Percentiles rank a stretch among this genome's conserved stretches.
These are phyloP conservation scores for Leucozona laternaria DNA, from an alignment of 2,888 invertebrate species.

Conservation along the genomic window DNA sequence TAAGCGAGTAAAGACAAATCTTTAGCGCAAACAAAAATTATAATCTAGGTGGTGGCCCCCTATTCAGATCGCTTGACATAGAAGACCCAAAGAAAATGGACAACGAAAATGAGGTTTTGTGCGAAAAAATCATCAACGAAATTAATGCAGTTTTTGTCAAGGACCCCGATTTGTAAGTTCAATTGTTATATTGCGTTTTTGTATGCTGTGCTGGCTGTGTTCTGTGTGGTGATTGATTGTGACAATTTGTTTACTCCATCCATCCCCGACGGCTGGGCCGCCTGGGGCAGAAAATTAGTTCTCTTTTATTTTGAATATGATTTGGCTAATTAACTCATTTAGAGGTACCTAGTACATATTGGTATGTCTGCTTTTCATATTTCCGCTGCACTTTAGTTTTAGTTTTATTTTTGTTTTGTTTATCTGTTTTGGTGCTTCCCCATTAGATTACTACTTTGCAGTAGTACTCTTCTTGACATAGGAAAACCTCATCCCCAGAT, in stretches of 20 bases:
- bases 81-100: conserved; percentile 78
- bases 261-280: not conserved
- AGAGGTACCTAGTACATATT: not conserved
- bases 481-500: not conserved
- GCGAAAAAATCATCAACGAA: conserved; percentile 92
- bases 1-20: conserved; percentile 31
- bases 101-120: conserved; percentile 88
- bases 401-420: not conserved
- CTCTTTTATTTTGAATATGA: conserved; percentile 23
- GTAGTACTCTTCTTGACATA: not conserved
- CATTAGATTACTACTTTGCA: not conserved
- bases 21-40: conserved; percentile 8
- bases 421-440: not conserved
- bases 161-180: conserved; percentile 90
- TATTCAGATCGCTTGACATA: not conserved
- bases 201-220: not conserved
- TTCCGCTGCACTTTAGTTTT: conserved; percentile 15
- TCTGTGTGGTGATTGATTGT: conserved; percentile 14
- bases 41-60: conserved; percentile 12
- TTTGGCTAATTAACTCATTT: conserved; percentile 7
- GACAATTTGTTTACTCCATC: not conserved
- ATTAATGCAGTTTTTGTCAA: conserved; percentile 89
- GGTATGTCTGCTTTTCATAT: conserved; percentile 25
- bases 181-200: conserved; percentile 55
- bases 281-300: not conserved